A percentile compares a stretch with the other conserved stretches of the same genome.
These are phyloP conservation scores for Channa maculata DNA, from an alignment of 2,113 vertebrate species.

Conservation along the genomic window DNA sequence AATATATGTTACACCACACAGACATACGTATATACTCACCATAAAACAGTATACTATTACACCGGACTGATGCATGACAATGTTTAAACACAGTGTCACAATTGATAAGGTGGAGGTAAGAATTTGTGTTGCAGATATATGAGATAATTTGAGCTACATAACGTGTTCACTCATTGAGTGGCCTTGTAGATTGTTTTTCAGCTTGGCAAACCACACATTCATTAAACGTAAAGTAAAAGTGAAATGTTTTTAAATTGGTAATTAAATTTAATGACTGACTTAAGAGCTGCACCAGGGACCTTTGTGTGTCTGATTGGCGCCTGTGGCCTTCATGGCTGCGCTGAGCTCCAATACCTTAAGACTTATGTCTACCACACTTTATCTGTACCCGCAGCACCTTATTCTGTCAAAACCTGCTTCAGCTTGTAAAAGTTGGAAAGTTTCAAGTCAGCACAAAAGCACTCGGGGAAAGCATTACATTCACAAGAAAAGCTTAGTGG, in stretches of 20 bases:
- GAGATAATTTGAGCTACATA: too few relatives aligned
- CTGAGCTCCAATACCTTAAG: constrained; percentile 28
- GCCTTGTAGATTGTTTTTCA: neutral
- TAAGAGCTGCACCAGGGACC: neutral
- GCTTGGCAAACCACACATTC: constrained; percentile 3
- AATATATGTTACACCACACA: too few relatives aligned
- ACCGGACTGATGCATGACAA: too few relatives aligned
- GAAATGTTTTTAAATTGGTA: neutral
- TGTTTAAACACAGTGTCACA: too few relatives aligned
- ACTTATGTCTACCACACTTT: constrained; percentile 23
- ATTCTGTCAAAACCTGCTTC: constrained; percentile 52
- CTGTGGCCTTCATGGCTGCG: constrained; percentile 33
- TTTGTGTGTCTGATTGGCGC: constrained; percentile 39
- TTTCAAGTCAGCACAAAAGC: constrained; percentile 43
- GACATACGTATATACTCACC: too few relatives aligned
- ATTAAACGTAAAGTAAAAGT: neutral
- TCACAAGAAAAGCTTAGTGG: constrained; percentile 8
- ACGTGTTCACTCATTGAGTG: too few relatives aligned
- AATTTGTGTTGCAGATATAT: too few relatives aligned
- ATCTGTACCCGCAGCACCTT: neutral
- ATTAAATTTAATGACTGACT: constrained; percentile 17
- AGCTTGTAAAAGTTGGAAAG: constrained; percentile 36
- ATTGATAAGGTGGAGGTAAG: too few relatives aligned
- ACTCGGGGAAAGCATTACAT: constrained; percentile 21
- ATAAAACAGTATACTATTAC: too few relatives aligned